Percentiles rank a stretch among this genome's conserved stretches.
These are phyloP conservation scores for Automeris io DNA, from an alignment of 2,888 invertebrate species.

Conservation along the genomic window DNA sequence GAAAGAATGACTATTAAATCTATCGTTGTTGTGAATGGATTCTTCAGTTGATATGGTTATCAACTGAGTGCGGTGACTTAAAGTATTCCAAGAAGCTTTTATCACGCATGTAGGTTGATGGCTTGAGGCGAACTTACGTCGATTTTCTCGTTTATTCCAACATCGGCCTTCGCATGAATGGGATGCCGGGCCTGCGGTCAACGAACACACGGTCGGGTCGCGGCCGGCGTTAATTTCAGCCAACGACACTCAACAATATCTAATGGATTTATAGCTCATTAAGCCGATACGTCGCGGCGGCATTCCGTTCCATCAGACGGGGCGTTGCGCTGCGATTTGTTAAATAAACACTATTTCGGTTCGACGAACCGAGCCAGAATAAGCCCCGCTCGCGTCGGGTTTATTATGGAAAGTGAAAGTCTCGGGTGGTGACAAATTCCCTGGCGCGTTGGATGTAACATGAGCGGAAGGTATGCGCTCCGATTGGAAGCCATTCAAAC, in stretches of 20 bases:
- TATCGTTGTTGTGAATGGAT: too few relatives aligned
- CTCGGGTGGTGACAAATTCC: slow-evolving; percentile 42
- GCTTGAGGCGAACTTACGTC: slow-evolving; percentile 7
- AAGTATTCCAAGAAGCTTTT: too few relatives aligned
- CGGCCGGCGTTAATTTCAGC: slow-evolving; percentile 33
- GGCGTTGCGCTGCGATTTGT: slow-evolving; percentile 34
- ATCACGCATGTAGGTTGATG: too few relatives aligned
- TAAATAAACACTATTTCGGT: slow-evolving; percentile 43
- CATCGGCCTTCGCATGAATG: slow-evolving; percentile 66
- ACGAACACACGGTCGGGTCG: slow-evolving; percentile 22
- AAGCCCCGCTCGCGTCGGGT: slow-evolving; percentile 30
- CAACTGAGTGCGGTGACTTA: too few relatives aligned
- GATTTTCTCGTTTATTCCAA: slow-evolving; percentile 50
- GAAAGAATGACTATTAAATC: too few relatives aligned
- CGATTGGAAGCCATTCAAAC: slow-evolving; percentile 34
- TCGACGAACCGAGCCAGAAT: slow-evolving; percentile 50
- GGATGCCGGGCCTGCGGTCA: slow-evolving; percentile 48
- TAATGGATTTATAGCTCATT: slow-evolving; percentile 58
- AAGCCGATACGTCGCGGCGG: slow-evolving; percentile 27
- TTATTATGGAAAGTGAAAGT: slow-evolving; percentile 57
- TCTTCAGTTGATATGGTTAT: too few relatives aligned
- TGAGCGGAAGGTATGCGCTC: slow-evolving; percentile 40
- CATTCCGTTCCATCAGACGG: slow-evolving; percentile 16
- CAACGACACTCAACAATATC: slow-evolving; percentile 48
- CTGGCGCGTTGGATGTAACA: slow-evolving; percentile 37